Percentiles rank a stretch among this genome's conserved stretches.
Evolutionary conservation across 2,797 vertebrate genomes (phyloP).

Genomic region (Sebastes jordani): DNA sequence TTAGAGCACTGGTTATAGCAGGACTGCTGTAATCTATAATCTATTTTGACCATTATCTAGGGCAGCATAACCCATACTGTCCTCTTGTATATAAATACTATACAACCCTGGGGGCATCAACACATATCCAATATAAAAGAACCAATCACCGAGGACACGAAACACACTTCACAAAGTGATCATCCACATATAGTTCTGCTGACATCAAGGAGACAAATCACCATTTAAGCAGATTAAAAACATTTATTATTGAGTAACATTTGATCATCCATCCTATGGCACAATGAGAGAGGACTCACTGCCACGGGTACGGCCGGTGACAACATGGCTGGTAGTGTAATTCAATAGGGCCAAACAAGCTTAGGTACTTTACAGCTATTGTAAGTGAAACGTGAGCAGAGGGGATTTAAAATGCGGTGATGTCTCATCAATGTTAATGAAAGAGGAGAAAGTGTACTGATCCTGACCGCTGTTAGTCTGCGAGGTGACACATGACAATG

Average conservation of each 20-base stretch:
- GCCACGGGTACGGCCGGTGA: neutral
- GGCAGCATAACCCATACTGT: neutral
- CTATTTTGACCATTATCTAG: neutral
- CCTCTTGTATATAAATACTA: neutral
- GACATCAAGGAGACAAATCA: neutral
- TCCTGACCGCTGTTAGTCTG: neutral
- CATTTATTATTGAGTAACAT: constrained; percentile 22
- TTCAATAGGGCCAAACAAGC: constrained; percentile 19
- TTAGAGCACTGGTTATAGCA: neutral
- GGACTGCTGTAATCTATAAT: neutral
- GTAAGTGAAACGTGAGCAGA: constrained; percentile 45
- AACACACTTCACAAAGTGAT: neutral
- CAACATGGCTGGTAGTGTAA: constrained; percentile 13
- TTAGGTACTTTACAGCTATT: constrained; percentile 14
- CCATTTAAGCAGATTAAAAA: constrained; percentile 9
- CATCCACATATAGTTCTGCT: neutral
- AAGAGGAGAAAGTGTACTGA: constrained; percentile 38
- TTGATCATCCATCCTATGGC: neutral
- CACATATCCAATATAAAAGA: neutral
- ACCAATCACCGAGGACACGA: neutral
- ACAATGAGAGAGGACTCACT: neutral
- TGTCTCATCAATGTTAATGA: constrained; percentile 46
- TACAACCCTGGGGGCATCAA: neutral
- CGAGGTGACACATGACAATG: neutral
- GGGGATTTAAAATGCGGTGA: constrained; percentile 23